A percentile compares a stretch with the other conserved stretches of the same genome.
Evolutionary conservation across 2,888 invertebrate species (phyloP).

Genomic region (Eumerus sabulonum): DNA sequence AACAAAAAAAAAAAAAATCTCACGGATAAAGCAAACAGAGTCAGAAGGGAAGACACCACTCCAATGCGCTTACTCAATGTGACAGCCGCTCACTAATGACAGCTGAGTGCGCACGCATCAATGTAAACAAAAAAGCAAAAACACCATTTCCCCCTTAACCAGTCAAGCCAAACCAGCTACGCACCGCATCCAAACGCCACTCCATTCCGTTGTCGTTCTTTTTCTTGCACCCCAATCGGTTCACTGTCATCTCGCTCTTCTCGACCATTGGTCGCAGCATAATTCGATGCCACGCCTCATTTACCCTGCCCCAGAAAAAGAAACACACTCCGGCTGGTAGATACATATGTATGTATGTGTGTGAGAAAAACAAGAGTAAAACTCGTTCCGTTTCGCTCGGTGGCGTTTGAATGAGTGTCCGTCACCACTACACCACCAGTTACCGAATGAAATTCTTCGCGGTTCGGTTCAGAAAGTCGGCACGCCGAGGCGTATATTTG

Average conservation of each 20-base stretch:
- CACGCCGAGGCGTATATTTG: constrained; percentile 29
- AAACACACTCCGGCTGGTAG: constrained; percentile 4
- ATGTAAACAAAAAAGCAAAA: constrained; percentile 47
- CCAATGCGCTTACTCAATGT: constrained; percentile 62
- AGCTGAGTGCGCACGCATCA: constrained; percentile 75
- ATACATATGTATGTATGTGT: no score
- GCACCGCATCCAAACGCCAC: no score
- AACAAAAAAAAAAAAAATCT: not conserved
- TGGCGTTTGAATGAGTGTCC: constrained; percentile 47
- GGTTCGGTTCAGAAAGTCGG: constrained; percentile 59
- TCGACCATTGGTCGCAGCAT: constrained; percentile 39
- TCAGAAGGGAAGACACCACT: constrained; percentile 60
- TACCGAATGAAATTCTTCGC: constrained; percentile 59
- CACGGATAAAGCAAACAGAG: constrained; percentile 13
- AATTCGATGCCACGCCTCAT: constrained; percentile 48
- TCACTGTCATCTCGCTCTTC: constrained; percentile 32
- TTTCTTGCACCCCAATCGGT: constrained; percentile 22
- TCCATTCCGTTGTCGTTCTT: constrained; percentile 17
- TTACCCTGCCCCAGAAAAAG: constrained; percentile 13
- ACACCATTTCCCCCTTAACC: constrained; percentile 32
- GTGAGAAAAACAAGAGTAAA: constrained; percentile 47
- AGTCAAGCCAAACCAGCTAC: constrained; percentile 19
- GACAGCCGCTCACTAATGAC: constrained; percentile 76
- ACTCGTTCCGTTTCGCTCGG: constrained; percentile 65
- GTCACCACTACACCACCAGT: constrained; percentile 50